These are phyloP conservation scores for Ailurus styani DNA, from an alignment of 2,113 vertebrate species.

Conservation along the genomic window DNA sequence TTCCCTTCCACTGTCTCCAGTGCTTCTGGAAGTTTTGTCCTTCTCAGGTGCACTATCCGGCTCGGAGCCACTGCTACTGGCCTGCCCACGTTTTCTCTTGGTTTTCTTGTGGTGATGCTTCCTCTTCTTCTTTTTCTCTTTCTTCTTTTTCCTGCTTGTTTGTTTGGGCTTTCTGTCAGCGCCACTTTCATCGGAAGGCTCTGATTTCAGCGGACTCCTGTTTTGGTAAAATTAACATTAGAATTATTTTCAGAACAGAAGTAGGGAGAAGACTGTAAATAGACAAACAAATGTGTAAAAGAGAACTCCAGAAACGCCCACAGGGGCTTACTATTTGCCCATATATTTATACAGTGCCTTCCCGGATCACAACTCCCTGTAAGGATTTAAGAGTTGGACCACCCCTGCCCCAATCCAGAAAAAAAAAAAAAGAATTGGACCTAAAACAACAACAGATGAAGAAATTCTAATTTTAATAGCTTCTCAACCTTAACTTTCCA, in stretches of 20 bases:
- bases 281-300: neutral
- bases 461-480: neutral
- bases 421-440: neutral
- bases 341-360: accelerated
- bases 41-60: constrained; percentile 79
- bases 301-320: neutral
- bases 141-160: constrained; percentile 84
- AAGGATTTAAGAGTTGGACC: neutral
- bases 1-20: constrained; percentile 17
- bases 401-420: too few relatives aligned
- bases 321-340: neutral
- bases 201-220: constrained; percentile 73
- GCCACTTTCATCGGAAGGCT: constrained; percentile 71
- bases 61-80: constrained; percentile 78
- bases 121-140: constrained; percentile 86
- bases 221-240: constrained; percentile 50
- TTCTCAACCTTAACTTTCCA: neutral
- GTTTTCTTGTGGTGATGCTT: constrained; percentile 77
- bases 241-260: neutral
- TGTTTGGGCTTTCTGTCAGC: constrained; percentile 58
- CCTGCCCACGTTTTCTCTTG: constrained; percentile 79
- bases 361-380: neutral
- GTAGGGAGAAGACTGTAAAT: neutral
- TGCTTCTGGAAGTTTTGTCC: constrained; percentile 62
- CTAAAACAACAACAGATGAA: neutral